Base-by-base conservation (phyloP, 1,140 invertebrate species). In the Matsumurasca onukii region DNA sequence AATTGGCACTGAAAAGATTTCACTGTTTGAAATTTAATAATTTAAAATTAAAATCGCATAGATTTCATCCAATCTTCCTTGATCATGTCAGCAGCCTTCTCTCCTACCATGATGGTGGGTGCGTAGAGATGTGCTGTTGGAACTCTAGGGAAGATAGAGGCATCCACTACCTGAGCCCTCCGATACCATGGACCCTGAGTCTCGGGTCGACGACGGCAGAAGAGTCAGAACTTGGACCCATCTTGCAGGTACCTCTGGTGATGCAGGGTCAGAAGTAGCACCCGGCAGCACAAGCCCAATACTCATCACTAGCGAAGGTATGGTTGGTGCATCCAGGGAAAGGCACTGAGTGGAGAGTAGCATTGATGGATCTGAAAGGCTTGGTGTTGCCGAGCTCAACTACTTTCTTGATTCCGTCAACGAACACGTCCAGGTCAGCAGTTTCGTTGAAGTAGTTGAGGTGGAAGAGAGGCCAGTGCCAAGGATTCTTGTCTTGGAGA, bases 71-170 rank as follows among this genome's bases (percentile, higher is more conserved):
- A 88, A 61, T 81, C 77, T 64, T 81, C 77, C 73, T 88, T 89
- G 30, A 96, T 91, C 75, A 95, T 83, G 77, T 94, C 90, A 0
- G 92, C 87, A 0, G 84, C 91, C 76, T 93, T 93, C 78, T 97
- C 94, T 0, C 86, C 94, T 55, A 97, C 89, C 93, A 97, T 95
- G 51, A 86, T 85, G 1, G 89, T 85, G 0, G 86, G 86, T 0
- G 88, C 89, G 70, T 88, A 91, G 0, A 89, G 86, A 74, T 94
- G 91, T 0, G 87, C 90, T 2, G 82, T 83, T 13, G 89, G 82
- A n/a, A 91, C 82, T 1, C 78, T 79, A 0, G 92, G 92, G 80
- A 94, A 91, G 0, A 94, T 80, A 49, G 90, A 91, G 39, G 85
- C 86, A 77, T 95, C 92, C 0, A 85, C 86, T 0, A 94, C 90